Conservation (phyloP, 2,113 vertebrate genomes). For the Trachemys scripta region DNA sequence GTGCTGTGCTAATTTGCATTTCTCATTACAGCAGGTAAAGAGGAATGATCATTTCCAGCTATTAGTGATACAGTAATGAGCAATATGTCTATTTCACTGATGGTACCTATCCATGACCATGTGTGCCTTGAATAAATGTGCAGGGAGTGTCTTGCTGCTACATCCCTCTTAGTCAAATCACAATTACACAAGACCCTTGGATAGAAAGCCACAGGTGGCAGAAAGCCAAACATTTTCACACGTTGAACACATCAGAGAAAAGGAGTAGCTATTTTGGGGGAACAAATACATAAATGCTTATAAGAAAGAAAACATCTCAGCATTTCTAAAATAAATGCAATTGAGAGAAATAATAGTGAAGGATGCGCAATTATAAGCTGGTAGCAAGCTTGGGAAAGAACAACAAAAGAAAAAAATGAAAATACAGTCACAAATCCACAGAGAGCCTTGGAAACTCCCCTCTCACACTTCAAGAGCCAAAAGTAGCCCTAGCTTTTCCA, state of each 20-base stretch:
- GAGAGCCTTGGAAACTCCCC: neutral
- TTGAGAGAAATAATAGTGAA: neutral
- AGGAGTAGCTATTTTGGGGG: neutral
- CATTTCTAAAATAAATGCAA: neutral
- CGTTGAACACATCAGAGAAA: neutral
- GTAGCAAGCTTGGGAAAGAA: neutral
- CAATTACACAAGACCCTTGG: neutral
- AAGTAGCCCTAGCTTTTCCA: neutral
- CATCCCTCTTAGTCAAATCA: constrained; percentile 44
- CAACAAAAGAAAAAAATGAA: neutral
- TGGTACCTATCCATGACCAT: neutral
- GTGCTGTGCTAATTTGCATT: neutral
- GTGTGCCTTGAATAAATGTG: constrained; percentile 18
- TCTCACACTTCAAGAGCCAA: neutral
- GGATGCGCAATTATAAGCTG: neutral
- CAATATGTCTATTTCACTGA: neutral
- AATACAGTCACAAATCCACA: neutral
- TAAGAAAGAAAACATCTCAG: neutral
- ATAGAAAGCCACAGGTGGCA: neutral
- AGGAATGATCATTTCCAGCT: neutral
- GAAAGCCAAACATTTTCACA: constrained; percentile 64
- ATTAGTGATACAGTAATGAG: neutral
- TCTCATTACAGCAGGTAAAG: neutral
- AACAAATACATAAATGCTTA: neutral
- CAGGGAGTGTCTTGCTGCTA: constrained; percentile 4